Conservation (phyloP, 2,113 vertebrate species). For the Carassius gibelio region DNA sequence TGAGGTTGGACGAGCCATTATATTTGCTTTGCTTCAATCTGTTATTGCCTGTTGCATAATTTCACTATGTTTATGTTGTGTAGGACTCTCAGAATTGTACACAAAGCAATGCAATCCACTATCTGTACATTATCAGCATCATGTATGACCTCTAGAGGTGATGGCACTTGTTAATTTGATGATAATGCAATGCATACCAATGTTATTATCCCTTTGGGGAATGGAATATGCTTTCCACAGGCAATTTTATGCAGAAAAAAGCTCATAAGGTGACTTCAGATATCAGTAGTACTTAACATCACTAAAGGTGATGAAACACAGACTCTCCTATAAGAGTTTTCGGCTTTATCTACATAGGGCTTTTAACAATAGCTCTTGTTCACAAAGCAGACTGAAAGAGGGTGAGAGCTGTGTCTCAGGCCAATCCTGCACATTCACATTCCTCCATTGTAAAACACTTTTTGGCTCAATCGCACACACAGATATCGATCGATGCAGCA, state of each 20-base stretch:
- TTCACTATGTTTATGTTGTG: not conserved
- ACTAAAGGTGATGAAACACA: slow-evolving; percentile 5
- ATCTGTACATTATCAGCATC: not conserved
- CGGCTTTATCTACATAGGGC: not conserved
- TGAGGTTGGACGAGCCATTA: slow-evolving; percentile 21
- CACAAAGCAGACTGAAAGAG: not conserved
- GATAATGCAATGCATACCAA: not conserved
- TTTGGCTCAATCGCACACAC: slow-evolving; percentile 6
- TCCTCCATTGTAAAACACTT: slow-evolving; percentile 3
- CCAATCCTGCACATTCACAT: not conserved
- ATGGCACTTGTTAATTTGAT: not conserved
- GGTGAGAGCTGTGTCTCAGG: not conserved
- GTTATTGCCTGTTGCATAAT: not conserved
- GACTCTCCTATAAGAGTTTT: not conserved
- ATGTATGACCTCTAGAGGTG: not conserved
- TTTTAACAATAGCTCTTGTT: slow-evolving; percentile 1
- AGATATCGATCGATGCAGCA: slow-evolving; percentile 17
- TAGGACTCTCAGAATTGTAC: not conserved
- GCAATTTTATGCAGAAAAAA: not conserved
- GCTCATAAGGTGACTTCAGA: not conserved
- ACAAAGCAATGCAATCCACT: not conserved
- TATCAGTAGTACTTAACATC: slow-evolving; percentile 6
- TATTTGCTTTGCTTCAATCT: not conserved
- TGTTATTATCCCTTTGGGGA: not conserved
- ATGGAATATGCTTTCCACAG: not conserved